Conservation (phyloP, 1,140 invertebrate species). For the Hypothenemus hampei region DNA sequence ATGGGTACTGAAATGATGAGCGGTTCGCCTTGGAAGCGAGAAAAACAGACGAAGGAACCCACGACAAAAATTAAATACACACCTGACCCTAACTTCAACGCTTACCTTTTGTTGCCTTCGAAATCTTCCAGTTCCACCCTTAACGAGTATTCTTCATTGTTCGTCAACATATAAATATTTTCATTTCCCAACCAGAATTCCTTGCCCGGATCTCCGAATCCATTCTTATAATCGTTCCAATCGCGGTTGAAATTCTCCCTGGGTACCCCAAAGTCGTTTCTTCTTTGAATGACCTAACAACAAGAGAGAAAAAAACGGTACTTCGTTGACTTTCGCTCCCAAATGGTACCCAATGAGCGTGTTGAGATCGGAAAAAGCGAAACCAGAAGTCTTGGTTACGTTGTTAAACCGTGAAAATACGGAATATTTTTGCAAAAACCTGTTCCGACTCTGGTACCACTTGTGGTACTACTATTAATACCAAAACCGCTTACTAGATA, state of each 20-base stretch:
- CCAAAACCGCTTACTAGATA: too few relatives aligned
- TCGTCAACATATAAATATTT: slow-evolving; percentile 92
- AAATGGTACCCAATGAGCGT: background rate
- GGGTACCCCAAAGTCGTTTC: slow-evolving; percentile 80
- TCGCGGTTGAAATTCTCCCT: slow-evolving; percentile 90
- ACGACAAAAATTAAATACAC: too few relatives aligned
- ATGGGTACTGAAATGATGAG: too few relatives aligned
- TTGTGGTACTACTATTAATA: background rate
- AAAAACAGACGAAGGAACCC: too few relatives aligned
- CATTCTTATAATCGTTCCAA: slow-evolving; percentile 94
- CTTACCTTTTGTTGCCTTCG: slow-evolving; percentile 85
- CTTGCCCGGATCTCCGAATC: slow-evolving; percentile 84
- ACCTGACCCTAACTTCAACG: too few relatives aligned
- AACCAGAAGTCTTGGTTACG: slow-evolving; percentile 11
- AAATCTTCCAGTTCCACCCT: slow-evolving; percentile 89
- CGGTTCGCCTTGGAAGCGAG: too few relatives aligned
- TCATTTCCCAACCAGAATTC: slow-evolving; percentile 95
- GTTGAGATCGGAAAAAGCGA: background rate
- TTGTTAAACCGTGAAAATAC: slow-evolving; percentile 9
- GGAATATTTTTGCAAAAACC: slow-evolving; percentile 8
- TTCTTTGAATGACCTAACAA: slow-evolving; percentile 76
- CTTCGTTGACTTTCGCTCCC: background rate
- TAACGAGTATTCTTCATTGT: slow-evolving; percentile 85
- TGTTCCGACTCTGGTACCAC: slow-evolving; percentile 7
- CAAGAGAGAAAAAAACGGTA: background rate